These are phyloP conservation scores for Tenthredo scrophulariae DNA, from an alignment of 2,888 invertebrate genomes.

Conservation along the genomic window DNA sequence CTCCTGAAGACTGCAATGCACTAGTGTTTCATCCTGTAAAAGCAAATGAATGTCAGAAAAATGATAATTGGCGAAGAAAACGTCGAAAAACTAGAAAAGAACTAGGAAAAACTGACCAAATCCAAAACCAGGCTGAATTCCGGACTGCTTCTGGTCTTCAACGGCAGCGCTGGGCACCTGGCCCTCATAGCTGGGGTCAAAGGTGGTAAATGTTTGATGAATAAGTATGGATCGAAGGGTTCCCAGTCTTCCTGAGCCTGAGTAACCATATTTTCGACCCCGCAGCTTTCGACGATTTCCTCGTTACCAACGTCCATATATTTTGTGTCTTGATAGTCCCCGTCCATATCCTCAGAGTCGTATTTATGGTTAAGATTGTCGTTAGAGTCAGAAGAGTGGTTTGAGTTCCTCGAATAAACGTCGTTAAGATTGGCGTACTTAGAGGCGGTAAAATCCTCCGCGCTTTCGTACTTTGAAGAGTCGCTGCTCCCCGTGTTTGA, in stretches of 20 bases:
- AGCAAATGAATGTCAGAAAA: neutral
- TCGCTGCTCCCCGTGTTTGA: slow-evolving; percentile 61
- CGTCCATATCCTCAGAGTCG: slow-evolving; percentile 67
- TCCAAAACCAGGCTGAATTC: slow-evolving; percentile 91
- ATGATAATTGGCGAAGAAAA: slow-evolving; percentile 27
- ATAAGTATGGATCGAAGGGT: slow-evolving; percentile 93
- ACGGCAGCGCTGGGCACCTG: slow-evolving; percentile 90
- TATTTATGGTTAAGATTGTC: slow-evolving; percentile 71
- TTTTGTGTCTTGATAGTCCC: slow-evolving; percentile 73
- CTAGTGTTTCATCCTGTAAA: slow-evolving; percentile 94
- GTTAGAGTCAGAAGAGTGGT: slow-evolving; percentile 68
- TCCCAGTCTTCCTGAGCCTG: slow-evolving; percentile 84
- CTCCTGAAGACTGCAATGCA: slow-evolving; percentile 96
- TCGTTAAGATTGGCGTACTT: slow-evolving; percentile 64
- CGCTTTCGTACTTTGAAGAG: slow-evolving; percentile 67
- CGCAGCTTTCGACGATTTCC: slow-evolving; percentile 75
- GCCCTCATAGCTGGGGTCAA: slow-evolving; percentile 88
- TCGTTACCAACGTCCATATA: slow-evolving; percentile 75
- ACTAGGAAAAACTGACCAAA: slow-evolving; percentile 67
- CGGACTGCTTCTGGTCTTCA: slow-evolving; percentile 95
- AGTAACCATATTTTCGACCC: slow-evolving; percentile 76
- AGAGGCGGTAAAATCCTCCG: slow-evolving; percentile 62
- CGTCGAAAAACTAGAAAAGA: neutral
- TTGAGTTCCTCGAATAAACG: slow-evolving; percentile 65
- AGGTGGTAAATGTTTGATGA: slow-evolving; percentile 94